phyloP scores from a whole-genome alignment of 2,113 vertebrate species.

The Pelusios castaneus region DNA sequence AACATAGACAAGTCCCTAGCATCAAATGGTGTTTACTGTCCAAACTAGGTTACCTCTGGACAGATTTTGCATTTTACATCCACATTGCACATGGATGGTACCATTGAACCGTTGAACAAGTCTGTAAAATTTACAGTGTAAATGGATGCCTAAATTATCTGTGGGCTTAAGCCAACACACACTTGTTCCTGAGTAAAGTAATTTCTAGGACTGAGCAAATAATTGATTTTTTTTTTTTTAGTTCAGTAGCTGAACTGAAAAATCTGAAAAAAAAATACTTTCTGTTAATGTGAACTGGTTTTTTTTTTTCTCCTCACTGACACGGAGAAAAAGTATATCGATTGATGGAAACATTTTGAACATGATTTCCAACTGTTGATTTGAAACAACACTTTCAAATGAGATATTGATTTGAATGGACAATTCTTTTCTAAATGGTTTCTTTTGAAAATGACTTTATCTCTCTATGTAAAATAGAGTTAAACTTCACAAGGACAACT shows the following conservation, averaged over 20 bases:
- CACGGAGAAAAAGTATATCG: background rate
- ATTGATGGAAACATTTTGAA: background rate
- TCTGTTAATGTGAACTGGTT: background rate
- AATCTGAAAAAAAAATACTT: background rate
- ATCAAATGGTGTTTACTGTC: background rate
- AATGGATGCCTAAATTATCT: accelerated
- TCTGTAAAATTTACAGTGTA: too few relatives aligned
- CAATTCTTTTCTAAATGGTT: background rate
- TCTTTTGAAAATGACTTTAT: background rate
- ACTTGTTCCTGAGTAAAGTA: background rate
- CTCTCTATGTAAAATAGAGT: background rate
- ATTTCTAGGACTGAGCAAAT: background rate
- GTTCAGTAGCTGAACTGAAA: background rate
- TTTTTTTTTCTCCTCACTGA: background rate
- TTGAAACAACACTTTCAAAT: background rate
- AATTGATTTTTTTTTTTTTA: background rate
- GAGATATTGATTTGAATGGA: background rate
- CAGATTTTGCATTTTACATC: background rate
- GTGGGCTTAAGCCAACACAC: background rate
- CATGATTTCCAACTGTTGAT: background rate
- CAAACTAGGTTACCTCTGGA: background rate
- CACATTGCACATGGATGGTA: background rate
- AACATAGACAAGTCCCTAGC: background rate
- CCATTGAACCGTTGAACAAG: background rate
- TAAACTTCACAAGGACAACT: background rate